Evolutionary conservation across 2,888 invertebrate genomes (phyloP).

Genomic region (Ctenicera cuprea): DNA sequence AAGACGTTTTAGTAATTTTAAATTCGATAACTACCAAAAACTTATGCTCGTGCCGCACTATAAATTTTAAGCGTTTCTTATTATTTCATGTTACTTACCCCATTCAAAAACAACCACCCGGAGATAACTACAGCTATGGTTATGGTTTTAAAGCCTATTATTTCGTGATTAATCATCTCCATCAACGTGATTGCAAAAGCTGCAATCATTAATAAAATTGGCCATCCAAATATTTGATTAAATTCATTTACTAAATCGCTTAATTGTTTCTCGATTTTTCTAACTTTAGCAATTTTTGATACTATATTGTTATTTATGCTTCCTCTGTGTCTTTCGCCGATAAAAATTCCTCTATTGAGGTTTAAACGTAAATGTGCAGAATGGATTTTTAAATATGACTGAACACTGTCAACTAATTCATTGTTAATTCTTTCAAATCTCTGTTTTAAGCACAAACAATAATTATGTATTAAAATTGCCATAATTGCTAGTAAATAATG

Average conservation of each 20-base stretch:
- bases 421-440: neutral
- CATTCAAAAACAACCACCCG: neutral
- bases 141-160: neutral
- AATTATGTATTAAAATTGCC: conserved; percentile 8
- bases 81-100: neutral
- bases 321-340: no score
- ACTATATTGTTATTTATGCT: neutral
- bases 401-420: neutral
- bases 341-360: neutral
- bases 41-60: no score
- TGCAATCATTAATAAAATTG: conserved; percentile 16
- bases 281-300: neutral
- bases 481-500: neutral
- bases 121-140: neutral
- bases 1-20: no score
- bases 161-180: neutral
- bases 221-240: conserved; percentile 36
- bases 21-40: no score
- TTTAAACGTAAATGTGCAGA: neutral
- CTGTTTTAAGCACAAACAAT: neutral
- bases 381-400: neutral
- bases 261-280: neutral
- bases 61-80: no score
- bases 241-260: neutral
- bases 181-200: neutral